A percentile compares a stretch with the other conserved stretches of the same genome.
Evolutionary conservation across 2,797 vertebrate genomes (phyloP).

Genomic region (Aulostomus chinensis): DNA sequence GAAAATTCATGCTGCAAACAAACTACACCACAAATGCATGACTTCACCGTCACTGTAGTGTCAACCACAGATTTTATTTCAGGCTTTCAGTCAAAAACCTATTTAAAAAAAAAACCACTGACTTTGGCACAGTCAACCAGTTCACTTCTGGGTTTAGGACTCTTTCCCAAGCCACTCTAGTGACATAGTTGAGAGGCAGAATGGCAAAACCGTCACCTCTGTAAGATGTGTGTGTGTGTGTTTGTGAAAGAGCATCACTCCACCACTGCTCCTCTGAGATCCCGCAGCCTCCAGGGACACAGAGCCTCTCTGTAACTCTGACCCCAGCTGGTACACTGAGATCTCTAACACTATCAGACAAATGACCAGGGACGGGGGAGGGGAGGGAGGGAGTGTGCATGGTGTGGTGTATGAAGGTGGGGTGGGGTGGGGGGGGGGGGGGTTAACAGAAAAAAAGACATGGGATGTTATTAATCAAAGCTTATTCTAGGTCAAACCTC

Average conservation of each 20-base stretch:
- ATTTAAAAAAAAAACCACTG: too few relatives aligned
- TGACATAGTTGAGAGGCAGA: not conserved
- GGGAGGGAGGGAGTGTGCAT: slow-evolving; percentile 8
- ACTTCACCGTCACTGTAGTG: too few relatives aligned
- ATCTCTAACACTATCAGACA: slow-evolving; percentile 56
- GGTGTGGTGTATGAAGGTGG: not conserved
- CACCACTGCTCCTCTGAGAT: slow-evolving; percentile 28
- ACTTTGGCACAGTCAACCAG: too few relatives aligned
- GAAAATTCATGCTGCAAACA: too few relatives aligned
- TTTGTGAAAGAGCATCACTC: slow-evolving; percentile 1
- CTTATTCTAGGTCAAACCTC: slow-evolving; percentile 60
- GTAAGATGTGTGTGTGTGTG: slow-evolving; percentile 8
- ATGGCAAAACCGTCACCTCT: not conserved
- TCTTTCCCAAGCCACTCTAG: too few relatives aligned
- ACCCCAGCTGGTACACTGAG: slow-evolving; percentile 56
- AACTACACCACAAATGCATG: too few relatives aligned
- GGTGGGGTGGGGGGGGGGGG: not conserved
- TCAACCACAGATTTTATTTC: too few relatives aligned
- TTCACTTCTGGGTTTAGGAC: too few relatives aligned
- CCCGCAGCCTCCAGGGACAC: slow-evolving; percentile 47
- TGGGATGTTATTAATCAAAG: slow-evolving; percentile 60
- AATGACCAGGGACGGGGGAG: slow-evolving; percentile 31
- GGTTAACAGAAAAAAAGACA: slow-evolving; percentile 46
- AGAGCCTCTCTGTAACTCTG: slow-evolving; percentile 41
- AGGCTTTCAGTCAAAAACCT: too few relatives aligned